Base-by-base conservation (phyloP, 1,140 invertebrate species). In the Heliothis subflexa region DNA sequence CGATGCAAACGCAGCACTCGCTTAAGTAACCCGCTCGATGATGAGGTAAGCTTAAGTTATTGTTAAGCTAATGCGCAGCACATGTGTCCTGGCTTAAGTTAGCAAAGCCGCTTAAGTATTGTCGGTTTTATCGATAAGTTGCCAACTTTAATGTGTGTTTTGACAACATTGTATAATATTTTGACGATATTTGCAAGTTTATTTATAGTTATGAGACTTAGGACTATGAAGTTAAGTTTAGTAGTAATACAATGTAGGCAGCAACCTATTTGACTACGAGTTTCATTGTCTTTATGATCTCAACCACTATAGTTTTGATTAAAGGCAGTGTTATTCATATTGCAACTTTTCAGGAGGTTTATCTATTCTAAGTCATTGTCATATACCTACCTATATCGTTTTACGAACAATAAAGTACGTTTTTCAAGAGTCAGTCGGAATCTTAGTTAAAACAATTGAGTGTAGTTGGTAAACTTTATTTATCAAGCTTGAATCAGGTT, bases 21-120 rank as follows among this genome's bases (percentile, higher is more conserved):
- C 64, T 61, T 72, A 75, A 78, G 59, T 77, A 78, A 83, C 68
- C 57, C 49, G 45, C 45, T 40, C 73, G 62, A 81, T 84, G 75
- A 81, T 81, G 80, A 78, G 75, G 80, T 57, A 50, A 52, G 59
- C 82, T 84, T 83, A 84, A 81, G 78, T 81, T 84, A 84, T 84
- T 84, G 82, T 84, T 84, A 81, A 78, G 78, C 71, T 74, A 84
- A 81, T 78, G 82, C 72, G n/a, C 49, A 73, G 68, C 71, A 52
- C 71, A 74, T 68, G 57, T 55, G 50, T 50, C 52, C 76, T 73
- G 75, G 47, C 64, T 62, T 75, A 70, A 70, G 52, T 70, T 68
- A 68, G 70, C 47, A 59, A 78, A 71, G 75, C 62, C 45, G 61
- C 79, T 70, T 80, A 74, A 64, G 21, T 47, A 70, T 61, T 75